These are phyloP conservation scores for Ellobius talpinus DNA, from an alignment of 2,113 vertebrate genomes.

Conservation along the genomic window DNA sequence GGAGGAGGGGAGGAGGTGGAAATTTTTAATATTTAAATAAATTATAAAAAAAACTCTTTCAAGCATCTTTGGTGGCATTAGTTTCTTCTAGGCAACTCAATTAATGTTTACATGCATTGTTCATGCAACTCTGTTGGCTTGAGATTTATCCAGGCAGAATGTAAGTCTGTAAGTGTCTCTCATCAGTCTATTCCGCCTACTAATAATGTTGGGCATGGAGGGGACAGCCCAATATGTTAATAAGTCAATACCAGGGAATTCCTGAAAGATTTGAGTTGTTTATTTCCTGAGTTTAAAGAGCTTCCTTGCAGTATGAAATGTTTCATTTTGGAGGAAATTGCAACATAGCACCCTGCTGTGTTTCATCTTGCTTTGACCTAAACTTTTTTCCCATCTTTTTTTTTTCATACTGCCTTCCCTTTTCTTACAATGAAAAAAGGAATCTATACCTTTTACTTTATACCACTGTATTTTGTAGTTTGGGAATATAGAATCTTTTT, in stretches of 20 bases:
- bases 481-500: not conserved
- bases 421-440: not conserved
- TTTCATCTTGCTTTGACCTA: not conserved
- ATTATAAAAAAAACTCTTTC: not conserved
- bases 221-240: not conserved
- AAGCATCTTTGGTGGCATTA: not conserved
- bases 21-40: too few species aligned
- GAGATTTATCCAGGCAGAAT: not conserved
- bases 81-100: not conserved
- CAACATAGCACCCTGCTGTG: not conserved
- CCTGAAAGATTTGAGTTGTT: not conserved
- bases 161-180: not conserved
- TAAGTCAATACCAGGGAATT: not conserved
- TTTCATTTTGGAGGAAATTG: not conserved
- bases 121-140: not conserved
- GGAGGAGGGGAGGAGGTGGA: too few species aligned
- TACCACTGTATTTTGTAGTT: not conserved
- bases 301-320: not conserved
- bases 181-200: not conserved
- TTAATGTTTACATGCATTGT: not conserved
- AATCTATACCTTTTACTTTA: not conserved
- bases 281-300: not conserved
- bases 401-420: not conserved
- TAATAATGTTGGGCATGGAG: not conserved
- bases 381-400: not conserved